phyloP scores from a whole-genome alignment of 2,888 invertebrate genomes.

The Pseudeuparius sepicola region DNA sequence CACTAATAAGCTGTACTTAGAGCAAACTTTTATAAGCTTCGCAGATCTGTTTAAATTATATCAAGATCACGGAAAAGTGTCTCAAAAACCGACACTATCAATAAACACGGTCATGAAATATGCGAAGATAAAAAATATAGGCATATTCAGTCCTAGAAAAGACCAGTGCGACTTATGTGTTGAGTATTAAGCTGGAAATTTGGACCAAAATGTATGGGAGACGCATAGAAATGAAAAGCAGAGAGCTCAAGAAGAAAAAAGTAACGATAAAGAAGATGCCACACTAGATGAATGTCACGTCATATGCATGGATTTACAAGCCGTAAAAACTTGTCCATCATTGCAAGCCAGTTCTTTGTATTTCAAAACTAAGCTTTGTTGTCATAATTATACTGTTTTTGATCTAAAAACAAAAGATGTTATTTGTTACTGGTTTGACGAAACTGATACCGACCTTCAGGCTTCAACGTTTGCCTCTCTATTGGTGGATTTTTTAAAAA shows the following conservation, averaged over 20 bases:
- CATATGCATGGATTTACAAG: conserved; percentile 8
- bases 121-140: conserved; percentile 8
- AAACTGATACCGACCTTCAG: too few relatives aligned
- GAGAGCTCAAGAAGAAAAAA: conserved; percentile 9
- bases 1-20: not conserved
- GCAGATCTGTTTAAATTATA: too few relatives aligned
- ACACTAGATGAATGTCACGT: conserved; percentile 3
- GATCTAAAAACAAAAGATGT: not conserved
- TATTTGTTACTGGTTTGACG: not conserved
- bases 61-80: not conserved
- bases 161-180: conserved; percentile 9
- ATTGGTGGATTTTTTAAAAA: too few relatives aligned
- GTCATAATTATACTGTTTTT: conserved; percentile 2
- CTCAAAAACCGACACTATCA: not conserved
- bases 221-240: conserved; percentile 8
- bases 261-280: conserved; percentile 6
- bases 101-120: conserved; percentile 10
- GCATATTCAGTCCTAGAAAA: conserved; percentile 12
- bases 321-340: conserved; percentile 8
- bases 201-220: conserved; percentile 5
- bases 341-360: conserved; percentile 11
- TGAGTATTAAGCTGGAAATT: conserved; percentile 9
- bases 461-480: too few relatives aligned
- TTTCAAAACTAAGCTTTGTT: conserved; percentile 11
- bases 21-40: not conserved